A percentile compares a stretch with the other conserved stretches of the same genome.
Conservation (phyloP, 2,113 vertebrate species). For the Catagonus wagneri region DNA sequence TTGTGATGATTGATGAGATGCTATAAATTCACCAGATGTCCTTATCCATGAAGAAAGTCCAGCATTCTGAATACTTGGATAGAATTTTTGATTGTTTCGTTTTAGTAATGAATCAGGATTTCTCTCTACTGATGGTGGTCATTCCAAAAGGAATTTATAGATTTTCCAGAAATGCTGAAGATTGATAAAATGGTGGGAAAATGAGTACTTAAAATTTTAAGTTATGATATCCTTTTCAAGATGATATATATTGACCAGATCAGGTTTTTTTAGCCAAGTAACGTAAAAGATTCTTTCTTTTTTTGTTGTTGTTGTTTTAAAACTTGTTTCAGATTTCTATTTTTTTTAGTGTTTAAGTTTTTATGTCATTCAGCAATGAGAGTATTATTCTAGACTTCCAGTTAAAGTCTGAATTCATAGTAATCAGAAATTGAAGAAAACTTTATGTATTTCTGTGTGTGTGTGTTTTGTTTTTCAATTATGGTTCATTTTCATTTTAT, state of each 20-base stretch:
- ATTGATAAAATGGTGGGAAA: not conserved
- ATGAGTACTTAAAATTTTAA: not conserved
- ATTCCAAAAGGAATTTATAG: not conserved
- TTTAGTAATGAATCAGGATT: slow-evolving; percentile 32
- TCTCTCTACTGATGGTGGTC: not conserved
- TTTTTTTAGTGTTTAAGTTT: not conserved
- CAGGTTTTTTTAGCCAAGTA: not conserved
- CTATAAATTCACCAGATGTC: slow-evolving; percentile 24
- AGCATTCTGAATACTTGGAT: not conserved
- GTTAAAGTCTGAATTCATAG: slow-evolving; percentile 12
- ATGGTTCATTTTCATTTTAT: slow-evolving; percentile 32
- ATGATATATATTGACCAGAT: not conserved
- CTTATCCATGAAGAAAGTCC: slow-evolving; percentile 37
- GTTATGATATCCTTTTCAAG: not conserved
- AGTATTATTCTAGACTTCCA: slow-evolving; percentile 21
- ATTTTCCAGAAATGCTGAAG: not conserved
- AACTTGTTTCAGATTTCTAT: not conserved
- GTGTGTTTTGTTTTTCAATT: slow-evolving; percentile 48
- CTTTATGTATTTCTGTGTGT: not conserved
- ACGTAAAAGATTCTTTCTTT: not conserved
- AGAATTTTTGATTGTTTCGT: slow-evolving; percentile 29
- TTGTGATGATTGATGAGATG: slow-evolving; percentile 59
- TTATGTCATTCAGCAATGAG: not conserved
- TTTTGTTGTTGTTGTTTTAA: not conserved
- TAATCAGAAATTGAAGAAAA: not conserved